Evolutionary conservation across 1,140 invertebrate genomes (phyloP), one percentile per base, ranked within the genome.

Genomic region (Rhagoletis pomonella): DNA sequence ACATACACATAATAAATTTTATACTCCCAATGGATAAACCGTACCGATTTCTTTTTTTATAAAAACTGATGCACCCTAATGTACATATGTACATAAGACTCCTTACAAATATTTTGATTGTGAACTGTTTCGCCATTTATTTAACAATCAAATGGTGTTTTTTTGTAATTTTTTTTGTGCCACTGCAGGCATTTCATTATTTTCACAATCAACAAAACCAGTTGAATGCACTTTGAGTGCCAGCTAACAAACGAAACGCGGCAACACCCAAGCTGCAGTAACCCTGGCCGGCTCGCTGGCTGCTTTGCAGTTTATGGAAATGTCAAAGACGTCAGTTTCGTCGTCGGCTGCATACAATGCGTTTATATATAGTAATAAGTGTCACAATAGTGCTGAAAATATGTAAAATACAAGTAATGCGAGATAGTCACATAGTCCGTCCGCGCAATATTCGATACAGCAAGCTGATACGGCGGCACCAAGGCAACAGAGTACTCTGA

Each of bases 291-390:
- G n/a, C 47, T 1, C 29, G 29, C 29, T 29, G 29, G 29, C 50
- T 55, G 50, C 50, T 55, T 7, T 6, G 64, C 64, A 39, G 9
- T 55, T 81, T 81, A 29, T 55, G n/a, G n/a, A 81, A 55, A 81
- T 19, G 73, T 81, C 50, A 81, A 81, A 81, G 6, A 55, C n/a
- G 17, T 19, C 69, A 50, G 44, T 42, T 42, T 50, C 44, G 39
- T 5, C 64, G 7, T 17, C 42, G 64, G 6, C 29, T 81, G 73
- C n/a, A 50, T 14, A 81, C 73, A 81, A 58, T 55, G 73, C 47
- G 73, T 55, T 81, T 81, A 81, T 81, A 81, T 81, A 81, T 81
- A 19, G 73, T 81, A 81, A 81, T 55, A 81, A 81, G 73, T 81
- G 73, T 81, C 47, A 50, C 73, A 81, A 81, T 81, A 47, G 73